Conservation (phyloP, 2,888 invertebrate genomes). For the Lampropteryx suffumata region DNA sequence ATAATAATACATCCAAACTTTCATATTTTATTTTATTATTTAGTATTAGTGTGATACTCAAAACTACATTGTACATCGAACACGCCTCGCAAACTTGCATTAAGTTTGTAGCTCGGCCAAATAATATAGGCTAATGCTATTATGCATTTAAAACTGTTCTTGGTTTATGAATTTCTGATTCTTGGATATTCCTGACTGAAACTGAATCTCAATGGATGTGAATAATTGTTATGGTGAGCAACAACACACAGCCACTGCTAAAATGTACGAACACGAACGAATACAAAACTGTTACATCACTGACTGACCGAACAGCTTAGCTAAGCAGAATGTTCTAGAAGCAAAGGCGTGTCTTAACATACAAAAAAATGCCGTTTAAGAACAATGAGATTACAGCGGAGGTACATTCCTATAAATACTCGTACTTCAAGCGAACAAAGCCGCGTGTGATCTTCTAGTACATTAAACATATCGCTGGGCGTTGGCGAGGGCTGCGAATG, state of each 20-base stretch:
- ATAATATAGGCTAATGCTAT: slow-evolving; percentile 3
- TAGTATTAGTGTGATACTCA: too few relatives aligned
- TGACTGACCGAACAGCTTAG: too few relatives aligned
- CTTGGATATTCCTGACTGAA: not conserved
- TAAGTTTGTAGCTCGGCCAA: too few relatives aligned
- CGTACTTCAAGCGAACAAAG: not conserved
- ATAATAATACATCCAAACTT: too few relatives aligned
- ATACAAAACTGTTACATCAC: too few relatives aligned
- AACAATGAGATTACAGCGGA: not conserved
- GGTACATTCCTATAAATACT: too few relatives aligned
- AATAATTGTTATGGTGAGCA: slow-evolving; percentile 1
- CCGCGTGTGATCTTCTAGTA: not conserved
- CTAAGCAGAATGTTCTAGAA: too few relatives aligned
- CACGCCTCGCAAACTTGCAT: too few relatives aligned
- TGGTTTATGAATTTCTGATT: slow-evolving; percentile 10
- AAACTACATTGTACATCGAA: too few relatives aligned
- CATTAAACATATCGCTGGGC: slow-evolving; percentile 3
- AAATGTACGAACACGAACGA: not conserved
- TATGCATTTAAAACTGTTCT: not conserved
- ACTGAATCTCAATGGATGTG: slow-evolving; percentile 8
- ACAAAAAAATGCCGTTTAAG: too few relatives aligned
- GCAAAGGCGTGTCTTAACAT: too few relatives aligned
- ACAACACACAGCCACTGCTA: not conserved
- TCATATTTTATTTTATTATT: too few relatives aligned
- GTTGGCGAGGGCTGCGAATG: slow-evolving; percentile 20